Base-by-base conservation (phyloP, 2,797 vertebrate species). In the Microhierax caerulescens region DNA sequence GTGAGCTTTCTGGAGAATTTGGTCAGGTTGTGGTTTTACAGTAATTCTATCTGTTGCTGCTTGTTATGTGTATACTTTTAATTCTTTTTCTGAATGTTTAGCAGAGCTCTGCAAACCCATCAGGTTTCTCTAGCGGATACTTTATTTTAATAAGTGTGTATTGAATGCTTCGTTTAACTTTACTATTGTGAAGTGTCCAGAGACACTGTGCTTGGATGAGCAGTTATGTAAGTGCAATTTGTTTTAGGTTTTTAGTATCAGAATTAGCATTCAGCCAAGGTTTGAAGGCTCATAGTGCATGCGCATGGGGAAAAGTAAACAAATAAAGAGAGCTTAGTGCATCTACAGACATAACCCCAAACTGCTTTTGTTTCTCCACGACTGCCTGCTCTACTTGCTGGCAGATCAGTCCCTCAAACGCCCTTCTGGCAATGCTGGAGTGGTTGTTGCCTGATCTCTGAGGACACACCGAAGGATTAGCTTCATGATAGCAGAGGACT, bases 141-240 rank as follows among this genome's bases (percentile, higher is more conserved):
- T 97, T 97, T 95, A 92, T 96, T 97, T 97, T 96, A 97, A 97
- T 97, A 97, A 97, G 95, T 91, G 94, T 88, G 93, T 94, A 92
- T 91, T 86, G 93, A 96, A 97, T 94, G 97, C 95, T 97, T 97
- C 95, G 21, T 96, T 97, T 97, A 97, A 96, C 97, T 97, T 97
- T 76, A 93, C 94, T 94, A 53, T 97, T 96, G 92, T 88, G 91
- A 95, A 95, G 84, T 76, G 76, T 94, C 90, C 95, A 96, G 97
- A 96, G 96, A 97, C 78, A 61, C 68, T 39, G 63, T 93, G 96
- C 94, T 92, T 94, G 95, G 95, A 95, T 97, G 93, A 97, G 74
- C 94, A 91, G 92, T 96, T 96, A 94, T 93, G 82, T 92, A 90
- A 93, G 88, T 93, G 85, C 89, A 94, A 95, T 95, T 97, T 94